phyloP scores from a whole-genome alignment of 1,140 invertebrate species.

The Drosophila tsacasi region DNA sequence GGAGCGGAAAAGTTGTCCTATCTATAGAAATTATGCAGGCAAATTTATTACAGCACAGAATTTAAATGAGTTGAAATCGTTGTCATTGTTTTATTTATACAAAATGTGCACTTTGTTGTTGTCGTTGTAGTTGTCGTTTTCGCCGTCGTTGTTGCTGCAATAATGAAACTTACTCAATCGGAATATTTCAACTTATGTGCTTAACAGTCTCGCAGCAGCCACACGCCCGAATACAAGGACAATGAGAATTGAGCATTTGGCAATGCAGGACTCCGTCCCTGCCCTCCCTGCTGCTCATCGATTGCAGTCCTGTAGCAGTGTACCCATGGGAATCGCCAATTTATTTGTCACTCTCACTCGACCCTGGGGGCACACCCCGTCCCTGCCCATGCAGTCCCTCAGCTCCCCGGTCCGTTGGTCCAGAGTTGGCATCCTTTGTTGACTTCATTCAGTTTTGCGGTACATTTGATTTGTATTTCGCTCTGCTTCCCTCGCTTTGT shows the following conservation, averaged over 20 bases:
- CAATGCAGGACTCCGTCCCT: conserved; percentile 52
- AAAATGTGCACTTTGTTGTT: conserved; percentile 74
- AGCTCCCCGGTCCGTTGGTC: conserved; percentile 59
- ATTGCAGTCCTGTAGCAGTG: conserved; percentile 14
- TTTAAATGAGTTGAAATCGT: conserved; percentile 83
- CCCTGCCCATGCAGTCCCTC: conserved; percentile 7
- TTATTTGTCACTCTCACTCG: conserved; percentile 75
- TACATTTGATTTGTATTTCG: conserved; percentile 81
- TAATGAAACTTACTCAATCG: conserved; percentile 84
- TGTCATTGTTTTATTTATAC: conserved; percentile 80
- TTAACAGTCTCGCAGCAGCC: conserved; percentile 57
- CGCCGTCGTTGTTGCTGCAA: conserved; percentile 54
- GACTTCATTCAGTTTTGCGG: conserved; percentile 82
- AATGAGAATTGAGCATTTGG: conserved; percentile 79
- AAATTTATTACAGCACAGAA: conserved; percentile 80
- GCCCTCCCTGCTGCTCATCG: not conserved
- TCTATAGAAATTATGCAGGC: conserved; percentile 80
- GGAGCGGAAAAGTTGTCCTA: conserved; percentile 19
- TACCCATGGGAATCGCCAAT: conserved; percentile 80
- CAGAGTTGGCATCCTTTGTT: conserved; percentile 69
- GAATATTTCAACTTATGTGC: conserved; percentile 84
- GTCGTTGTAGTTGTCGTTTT: conserved; percentile 40
- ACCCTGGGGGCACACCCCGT: conserved; percentile 31
- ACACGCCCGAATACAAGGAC: conserved; percentile 49
- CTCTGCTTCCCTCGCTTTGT: conserved; percentile 55